phyloP scores from a whole-genome alignment of 2,113 vertebrate genomes.

The Elephantulus edwardii region DNA sequence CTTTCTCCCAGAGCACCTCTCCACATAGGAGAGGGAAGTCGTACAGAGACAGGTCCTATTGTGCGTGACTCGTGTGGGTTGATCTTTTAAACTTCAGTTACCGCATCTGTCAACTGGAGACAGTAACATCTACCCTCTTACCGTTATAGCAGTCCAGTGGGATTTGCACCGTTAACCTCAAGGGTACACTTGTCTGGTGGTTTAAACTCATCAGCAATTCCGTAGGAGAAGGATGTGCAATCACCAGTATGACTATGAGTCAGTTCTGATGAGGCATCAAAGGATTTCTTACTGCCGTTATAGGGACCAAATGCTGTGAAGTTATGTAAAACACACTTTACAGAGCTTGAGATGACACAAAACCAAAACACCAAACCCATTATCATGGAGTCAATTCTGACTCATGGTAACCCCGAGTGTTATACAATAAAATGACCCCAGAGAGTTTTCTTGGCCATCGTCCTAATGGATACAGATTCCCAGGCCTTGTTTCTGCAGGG shows the following conservation, averaged over 20 bases:
- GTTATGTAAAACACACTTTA: neutral
- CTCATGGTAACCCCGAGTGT: neutral
- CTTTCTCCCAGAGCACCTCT: slow-evolving; percentile 22
- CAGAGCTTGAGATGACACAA: neutral
- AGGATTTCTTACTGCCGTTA: neutral
- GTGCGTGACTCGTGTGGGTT: neutral
- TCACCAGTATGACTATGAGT: too few species aligned
- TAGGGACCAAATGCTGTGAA: neutral
- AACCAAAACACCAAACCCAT: neutral
- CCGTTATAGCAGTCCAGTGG: too few species aligned
- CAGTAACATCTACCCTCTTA: slow-evolving; percentile 31
- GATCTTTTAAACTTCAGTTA: slow-evolving; percentile 27
- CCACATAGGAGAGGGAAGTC: neutral
- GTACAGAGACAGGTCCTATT: neutral
- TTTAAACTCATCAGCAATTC: too few species aligned
- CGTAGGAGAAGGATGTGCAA: too few species aligned
- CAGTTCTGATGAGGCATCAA: too few species aligned
- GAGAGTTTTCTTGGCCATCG: neutral
- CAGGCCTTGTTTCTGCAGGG: neutral
- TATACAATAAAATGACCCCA: neutral
- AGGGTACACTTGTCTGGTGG: too few species aligned
- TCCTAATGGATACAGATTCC: too few species aligned
- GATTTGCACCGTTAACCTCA: too few species aligned
- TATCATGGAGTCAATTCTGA: neutral
- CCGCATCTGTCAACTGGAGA: slow-evolving; percentile 29